phyloP scores from a whole-genome alignment of 2,888 invertebrate species.

The Conomelus anceps region DNA sequence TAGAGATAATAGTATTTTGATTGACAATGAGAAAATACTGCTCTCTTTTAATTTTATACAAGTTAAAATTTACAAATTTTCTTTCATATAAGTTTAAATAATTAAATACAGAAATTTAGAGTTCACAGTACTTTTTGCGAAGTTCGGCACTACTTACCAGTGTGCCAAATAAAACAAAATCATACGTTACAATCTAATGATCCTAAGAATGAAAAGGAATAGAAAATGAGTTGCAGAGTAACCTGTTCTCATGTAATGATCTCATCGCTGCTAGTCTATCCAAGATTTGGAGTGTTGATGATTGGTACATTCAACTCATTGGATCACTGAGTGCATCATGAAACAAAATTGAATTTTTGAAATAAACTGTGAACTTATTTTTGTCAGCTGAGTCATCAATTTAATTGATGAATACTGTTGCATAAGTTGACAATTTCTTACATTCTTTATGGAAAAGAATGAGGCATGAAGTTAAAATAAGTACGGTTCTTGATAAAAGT shows the following conservation, averaged over 20 bases:
- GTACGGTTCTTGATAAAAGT: not conserved
- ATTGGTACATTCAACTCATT: not conserved
- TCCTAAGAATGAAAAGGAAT: not conserved
- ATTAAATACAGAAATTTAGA: too few species aligned
- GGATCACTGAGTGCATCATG: not conserved
- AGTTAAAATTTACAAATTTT: too few species aligned
- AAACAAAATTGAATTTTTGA: not conserved
- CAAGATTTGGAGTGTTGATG: not conserved
- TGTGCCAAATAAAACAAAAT: too few species aligned
- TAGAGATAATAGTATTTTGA: too few species aligned
- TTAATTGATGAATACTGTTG: not conserved
- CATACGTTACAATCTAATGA: too few species aligned
- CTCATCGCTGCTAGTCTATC: not conserved
- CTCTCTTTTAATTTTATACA: too few species aligned
- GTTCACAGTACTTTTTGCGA: too few species aligned
- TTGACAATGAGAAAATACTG: too few species aligned
- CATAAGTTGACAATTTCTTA: not conserved
- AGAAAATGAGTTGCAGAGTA: not conserved
- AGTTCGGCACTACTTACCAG: too few species aligned
- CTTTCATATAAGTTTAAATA: too few species aligned
- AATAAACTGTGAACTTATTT: not conserved
- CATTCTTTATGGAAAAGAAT: not conserved
- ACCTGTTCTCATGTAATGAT: not conserved
- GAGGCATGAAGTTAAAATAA: too few species aligned
- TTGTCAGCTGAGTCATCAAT: not conserved